phyloP scores from a whole-genome alignment of 2,888 invertebrate genomes.

The Lasioglossum leucozonium region DNA sequence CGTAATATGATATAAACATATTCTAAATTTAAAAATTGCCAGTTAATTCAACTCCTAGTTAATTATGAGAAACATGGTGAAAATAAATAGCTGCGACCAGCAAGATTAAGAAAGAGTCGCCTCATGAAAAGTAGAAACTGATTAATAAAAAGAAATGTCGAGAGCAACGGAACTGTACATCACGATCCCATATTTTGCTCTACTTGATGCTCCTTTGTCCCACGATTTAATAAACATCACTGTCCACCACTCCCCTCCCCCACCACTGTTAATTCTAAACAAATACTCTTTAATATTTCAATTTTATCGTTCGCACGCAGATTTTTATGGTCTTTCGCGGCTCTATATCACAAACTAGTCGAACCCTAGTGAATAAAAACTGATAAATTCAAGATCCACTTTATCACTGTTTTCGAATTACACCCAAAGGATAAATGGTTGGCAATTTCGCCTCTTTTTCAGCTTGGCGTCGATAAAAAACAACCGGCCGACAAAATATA shows the following conservation, averaged over 20 bases:
- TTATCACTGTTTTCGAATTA: background rate
- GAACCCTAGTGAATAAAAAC: background rate
- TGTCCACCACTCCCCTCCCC: background rate
- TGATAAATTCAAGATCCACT: background rate
- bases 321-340: background rate
- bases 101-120: background rate
- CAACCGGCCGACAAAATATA: background rate
- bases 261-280: background rate
- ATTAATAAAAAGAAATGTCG: background rate
- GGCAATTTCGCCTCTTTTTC: background rate
- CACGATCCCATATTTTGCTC: background rate
- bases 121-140: background rate
- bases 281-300: background rate
- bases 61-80: no score
- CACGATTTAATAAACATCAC: background rate
- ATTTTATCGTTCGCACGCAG: background rate
- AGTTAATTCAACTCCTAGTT: no score
- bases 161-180: background rate
- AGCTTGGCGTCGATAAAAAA: background rate
- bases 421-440: background rate
- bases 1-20: no score
- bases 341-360: conserved; percentile 4
- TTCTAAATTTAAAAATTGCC: no score
- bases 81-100: background rate
- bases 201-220: background rate